These are phyloP conservation scores for Hypselothyrea guttata DNA, from an alignment of 2,888 invertebrate species.

Conservation along the genomic window DNA sequence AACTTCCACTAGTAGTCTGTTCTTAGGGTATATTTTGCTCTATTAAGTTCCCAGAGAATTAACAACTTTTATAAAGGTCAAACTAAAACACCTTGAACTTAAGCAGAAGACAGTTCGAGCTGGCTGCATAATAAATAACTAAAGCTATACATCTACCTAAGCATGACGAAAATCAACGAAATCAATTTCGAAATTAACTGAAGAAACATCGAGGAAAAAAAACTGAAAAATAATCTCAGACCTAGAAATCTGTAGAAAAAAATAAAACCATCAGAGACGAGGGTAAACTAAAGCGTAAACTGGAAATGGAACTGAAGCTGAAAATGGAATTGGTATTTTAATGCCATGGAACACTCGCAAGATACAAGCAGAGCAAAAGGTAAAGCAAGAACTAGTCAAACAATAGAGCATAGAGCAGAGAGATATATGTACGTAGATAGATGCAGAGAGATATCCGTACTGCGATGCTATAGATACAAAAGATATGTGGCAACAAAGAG, in stretches of 20 bases:
- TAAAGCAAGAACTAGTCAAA: constrained; percentile 27
- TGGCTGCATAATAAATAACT: background rate
- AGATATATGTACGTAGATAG: constrained; percentile 12
- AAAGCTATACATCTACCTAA: constrained; percentile 28
- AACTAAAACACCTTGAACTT: constrained; percentile 55
- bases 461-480: constrained; percentile 47
- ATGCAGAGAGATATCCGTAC: constrained; percentile 13
- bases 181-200: constrained; percentile 61
- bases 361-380: constrained; percentile 5
- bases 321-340: constrained; percentile 38
- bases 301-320: constrained; percentile 32
- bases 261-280: too few species aligned
- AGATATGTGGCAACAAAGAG: constrained; percentile 56
- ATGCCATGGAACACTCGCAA: constrained; percentile 31
- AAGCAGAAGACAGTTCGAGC: too few species aligned
- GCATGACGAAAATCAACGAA: constrained; percentile 64
- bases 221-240: constrained; percentile 29
- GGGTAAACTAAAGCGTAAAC: constrained; percentile 6
- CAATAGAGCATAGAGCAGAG: constrained; percentile 30
- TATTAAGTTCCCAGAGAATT: too few species aligned
- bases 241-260: background rate
- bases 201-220: constrained; percentile 32
- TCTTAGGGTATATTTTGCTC: too few species aligned
- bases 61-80: background rate
- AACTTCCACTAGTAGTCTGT: too few species aligned